Evolutionary conservation across 2,888 invertebrate species (phyloP), one percentile per base, ranked within the genome.

Genomic region (Drosophila kambysellisi): DNA sequence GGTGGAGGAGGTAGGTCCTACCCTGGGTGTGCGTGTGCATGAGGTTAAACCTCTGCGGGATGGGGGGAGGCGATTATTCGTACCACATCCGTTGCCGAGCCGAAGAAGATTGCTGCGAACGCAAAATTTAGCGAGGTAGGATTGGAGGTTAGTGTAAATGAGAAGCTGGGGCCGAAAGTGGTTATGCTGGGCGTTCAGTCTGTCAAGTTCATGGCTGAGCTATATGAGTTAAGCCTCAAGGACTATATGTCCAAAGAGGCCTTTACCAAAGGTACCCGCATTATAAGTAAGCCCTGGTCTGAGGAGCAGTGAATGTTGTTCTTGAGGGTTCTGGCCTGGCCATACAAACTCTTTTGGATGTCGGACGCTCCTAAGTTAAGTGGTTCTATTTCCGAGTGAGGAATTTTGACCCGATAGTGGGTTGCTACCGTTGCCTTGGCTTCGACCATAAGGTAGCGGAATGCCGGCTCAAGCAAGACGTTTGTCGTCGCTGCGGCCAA

Each of bases 211-310:
- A 58, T 54, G 53, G 17, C 20, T 7, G 50, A 62, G 0, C 6
- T 67, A 0, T 51, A 43, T 9, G 59, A 54, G 37, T 0, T 63
- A 46, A 68, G 68, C 20, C 12, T 68, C 25, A 71, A 59, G 37
- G 68, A 68, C 5, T 51, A 25, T 6, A 68, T 63, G 59, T 50
- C 59, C 0, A 29, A 8, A 0, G 54, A 56, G 17, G 32, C 17
- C 6, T 68, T 68, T 8, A 51, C 20, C 3, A 52, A 57, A 6
- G 29, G 29, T 7, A 41, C 33, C 5, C 41, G 41, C 1, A 20
- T 58, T 37, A 30, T 50, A 0, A 62, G 46, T 20, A 48, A 58
- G 37, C 63, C 63, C 0, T 68, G 41, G 61, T 0, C 35, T 6
- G 33, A 20, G 30, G n/a, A 0, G n/a, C 17, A 1, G 37, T 41